Base-by-base conservation (phyloP, 2,797 vertebrate genomes). In the Percopsis omiscomaycus region DNA sequence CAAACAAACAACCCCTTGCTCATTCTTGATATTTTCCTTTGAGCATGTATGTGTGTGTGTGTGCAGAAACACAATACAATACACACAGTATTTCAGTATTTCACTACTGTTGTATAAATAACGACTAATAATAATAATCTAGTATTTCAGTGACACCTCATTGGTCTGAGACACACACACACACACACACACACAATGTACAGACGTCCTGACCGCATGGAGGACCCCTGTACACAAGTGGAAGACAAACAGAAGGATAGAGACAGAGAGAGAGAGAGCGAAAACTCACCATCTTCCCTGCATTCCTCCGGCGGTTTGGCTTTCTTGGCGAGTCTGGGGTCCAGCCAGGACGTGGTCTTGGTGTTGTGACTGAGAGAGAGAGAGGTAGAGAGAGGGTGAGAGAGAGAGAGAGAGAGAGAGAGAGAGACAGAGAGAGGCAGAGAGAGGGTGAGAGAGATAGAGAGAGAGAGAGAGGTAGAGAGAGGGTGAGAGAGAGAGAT, bases 311-410 rank as follows among this genome's bases (percentile, higher is more conserved):
- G 96, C 78, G 95, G 97, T 88, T 99, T 99, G 80, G 97, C 96
- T 93, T 98, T 98, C 94, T 97, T 98, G 87, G 96, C 96, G 82
- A 98, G 94, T 89, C 97, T 94, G 74, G 97, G 97, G 94, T 99
- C 97, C 91, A 99, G 93, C 97, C 97, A 98, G 91, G 97, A 99
- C 85, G 97, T 98, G 81, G 97, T 99, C 95, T 98, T 98, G 91
- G 96, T 98, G 94, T 98, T 98, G 94, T 99, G 97, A 93, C 97
- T 98, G 94, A 73, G 75, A 55, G 62, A 64, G 56, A 72, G 61
- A 63, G 51, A 32, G 49, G 51, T 73, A 55, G 66, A 59, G 70
- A 45, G 61, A 66, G 74, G 55, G 80, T 88, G 90, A 90, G 83
- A 84, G 90, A 86, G 63, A 82, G 77, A 74, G 84, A 84, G 84